Evolutionary conservation across 2,113 vertebrate species (phyloP), one percentile per base, ranked within the genome.

Genomic region (Mormoops blainvillei): DNA sequence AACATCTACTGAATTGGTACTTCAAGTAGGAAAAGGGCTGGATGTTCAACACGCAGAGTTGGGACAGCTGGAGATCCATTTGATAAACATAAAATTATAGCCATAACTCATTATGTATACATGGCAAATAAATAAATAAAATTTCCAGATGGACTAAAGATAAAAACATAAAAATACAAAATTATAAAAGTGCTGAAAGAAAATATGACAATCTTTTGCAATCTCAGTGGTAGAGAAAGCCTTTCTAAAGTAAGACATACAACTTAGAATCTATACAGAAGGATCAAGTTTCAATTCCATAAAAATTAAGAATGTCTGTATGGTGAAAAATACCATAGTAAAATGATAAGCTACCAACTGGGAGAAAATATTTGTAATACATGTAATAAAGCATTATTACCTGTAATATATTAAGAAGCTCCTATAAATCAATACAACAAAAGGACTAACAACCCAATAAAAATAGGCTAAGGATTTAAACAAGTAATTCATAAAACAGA

Each of bases 121-220:
- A 58, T 43, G n/a, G 70, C 38, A 85, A 5, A 86, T 28, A 52
- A 38, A 54, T 20, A 74, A 43, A 76, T 67, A 86, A 68, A 38
- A 41, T 80, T 78, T 70, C 43, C 15, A 58, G 22, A 54, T 20
- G 9, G n/a, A 63, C 73, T 91, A 50, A 93, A 93, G 31, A 76
- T 82, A 87, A 96, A 90, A 86, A 87, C 54, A 52, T 38, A 84
- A 90, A 96, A 78, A 11, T 63, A 54, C 14, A 95, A 92, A 93
- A 74, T 63, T 88, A 78, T 28, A 43, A 93, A 89, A 91, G 63
- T 73, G 11, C 20, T 74, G 12, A 61, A 61, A 61, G 58, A 61
- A 61, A 61, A 61, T 61, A 61, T 61, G 38, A 70, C 48, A 93
- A 93, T 74, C 43, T 82, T 93, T 93, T 91, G 43, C 70, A 76